A percentile compares a stretch with the other conserved stretches of the same genome.
phyloP scores from a whole-genome alignment of 1,140 invertebrate genomes.

The Hylaeus volcanicus region DNA sequence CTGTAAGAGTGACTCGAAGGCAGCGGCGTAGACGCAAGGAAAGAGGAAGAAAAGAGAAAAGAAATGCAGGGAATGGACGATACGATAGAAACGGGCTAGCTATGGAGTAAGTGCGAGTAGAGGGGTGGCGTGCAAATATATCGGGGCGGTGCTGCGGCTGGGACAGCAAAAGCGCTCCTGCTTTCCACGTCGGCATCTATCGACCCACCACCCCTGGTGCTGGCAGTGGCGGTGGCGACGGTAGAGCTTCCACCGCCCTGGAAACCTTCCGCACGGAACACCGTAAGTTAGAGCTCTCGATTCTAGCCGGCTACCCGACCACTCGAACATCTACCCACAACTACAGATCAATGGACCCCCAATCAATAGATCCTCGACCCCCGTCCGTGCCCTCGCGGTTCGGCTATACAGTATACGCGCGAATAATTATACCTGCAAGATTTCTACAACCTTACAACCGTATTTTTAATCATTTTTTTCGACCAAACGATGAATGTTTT shows the following conservation, averaged over 20 bases:
- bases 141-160: conserved; percentile 67
- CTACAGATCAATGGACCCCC: too few relatives aligned
- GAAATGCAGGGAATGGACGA: neutral
- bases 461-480: too few relatives aligned
- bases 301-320: neutral
- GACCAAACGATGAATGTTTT: too few relatives aligned
- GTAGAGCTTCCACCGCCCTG: conserved; percentile 63
- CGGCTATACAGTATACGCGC: too few relatives aligned
- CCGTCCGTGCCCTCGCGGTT: too few relatives aligned
- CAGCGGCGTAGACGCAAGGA: neutral
- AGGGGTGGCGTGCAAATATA: conserved; percentile 36
- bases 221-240: conserved; percentile 37
- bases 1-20: too few relatives aligned
- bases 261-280: conserved; percentile 61
- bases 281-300: conserved; percentile 44
- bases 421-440: too few relatives aligned
- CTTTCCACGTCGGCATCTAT: conserved; percentile 72
- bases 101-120: neutral
- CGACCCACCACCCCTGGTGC: conserved; percentile 68
- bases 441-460: too few relatives aligned
- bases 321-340: too few relatives aligned
- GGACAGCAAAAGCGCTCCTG: conserved; percentile 61
- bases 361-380: too few relatives aligned
- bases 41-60: neutral
- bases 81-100: neutral